These are phyloP conservation scores for Aleiodes sp. DNA, from an alignment of 1,140 invertebrate genomes.

Conservation along the genomic window DNA sequence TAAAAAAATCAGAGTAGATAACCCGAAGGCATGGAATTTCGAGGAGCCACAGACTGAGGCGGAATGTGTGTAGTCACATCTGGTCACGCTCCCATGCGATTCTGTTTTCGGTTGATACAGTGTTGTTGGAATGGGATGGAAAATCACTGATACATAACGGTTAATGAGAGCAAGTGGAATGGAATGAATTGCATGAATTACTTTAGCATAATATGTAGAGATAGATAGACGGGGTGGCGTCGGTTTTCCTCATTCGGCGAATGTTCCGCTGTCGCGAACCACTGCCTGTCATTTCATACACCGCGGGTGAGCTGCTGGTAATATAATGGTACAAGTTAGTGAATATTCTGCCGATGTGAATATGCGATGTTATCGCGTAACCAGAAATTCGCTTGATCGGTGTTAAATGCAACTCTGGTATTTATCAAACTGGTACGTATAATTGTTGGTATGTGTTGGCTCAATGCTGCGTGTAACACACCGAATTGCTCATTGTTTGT, in stretches of 20 bases:
- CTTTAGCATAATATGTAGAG: neutral
- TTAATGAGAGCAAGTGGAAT: neutral
- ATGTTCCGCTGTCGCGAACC: constrained; percentile 1
- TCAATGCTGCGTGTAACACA: neutral
- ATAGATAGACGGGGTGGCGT: neutral
- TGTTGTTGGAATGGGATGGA: constrained; percentile 48
- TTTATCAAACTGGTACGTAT: neutral
- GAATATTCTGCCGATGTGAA: neutral
- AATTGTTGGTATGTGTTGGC: neutral
- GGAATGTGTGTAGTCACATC: constrained; percentile 53
- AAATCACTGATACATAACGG: constrained; percentile 48
- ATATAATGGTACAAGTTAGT: constrained; percentile 17
- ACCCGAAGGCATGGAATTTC: constrained; percentile 47
- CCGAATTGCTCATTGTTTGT: neutral
- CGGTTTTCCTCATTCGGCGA: neutral
- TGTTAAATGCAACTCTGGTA: constrained; percentile 25
- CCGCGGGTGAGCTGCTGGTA: constrained; percentile 21
- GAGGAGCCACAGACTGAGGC: constrained; percentile 57
- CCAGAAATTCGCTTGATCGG: constrained; percentile 34
- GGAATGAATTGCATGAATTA: constrained; percentile 2
- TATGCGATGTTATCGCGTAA: constrained; percentile 30
- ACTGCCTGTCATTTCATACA: constrained; percentile 35
- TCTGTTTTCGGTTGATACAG: constrained; percentile 54
- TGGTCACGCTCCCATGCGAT: constrained; percentile 58
- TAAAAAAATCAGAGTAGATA: constrained; percentile 12